Evolutionary conservation across 2,888 invertebrate genomes (phyloP), one percentile per base, ranked within the genome.

Genomic region (Melanotus villosus): DNA sequence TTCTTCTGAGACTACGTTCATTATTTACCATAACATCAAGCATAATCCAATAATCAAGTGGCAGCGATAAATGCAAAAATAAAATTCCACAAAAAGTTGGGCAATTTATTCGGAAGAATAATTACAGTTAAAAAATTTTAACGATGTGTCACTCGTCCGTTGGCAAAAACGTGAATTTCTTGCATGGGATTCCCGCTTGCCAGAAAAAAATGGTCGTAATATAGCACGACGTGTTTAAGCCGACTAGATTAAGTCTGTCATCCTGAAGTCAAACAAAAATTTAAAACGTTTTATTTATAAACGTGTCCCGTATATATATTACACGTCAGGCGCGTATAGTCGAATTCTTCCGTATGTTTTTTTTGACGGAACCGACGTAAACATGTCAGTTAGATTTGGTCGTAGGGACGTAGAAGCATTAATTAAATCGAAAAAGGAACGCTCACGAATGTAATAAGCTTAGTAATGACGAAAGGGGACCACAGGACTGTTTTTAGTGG

Each of bases 201-300:
- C 52, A 18, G 50, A 16, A 14, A 52, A 32, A 52, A 52, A 32
- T 26, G 32, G 14, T 18, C 26, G 32, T 52, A 52, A 52, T 52
- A 16, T 52, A 52, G 32, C 32, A 10, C 16, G 52, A 32, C 52
- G 26, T 32, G 52, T 32, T 7, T 68, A 62, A 68, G 52, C 67
- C 58, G 10, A 56, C 36, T 54, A 57, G 68, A 68, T 68, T 68
- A 68, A 63, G 50, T 14, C 64, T 45, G 64, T 63, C 68, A 68
- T 68, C 47, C 57, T 41, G 23, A 68, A 68, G 59, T 68, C 64
- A 64, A 63, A 68, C 64, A 68, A 64, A n/a, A 64, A 59, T 59
- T 64, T 68, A 50, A 68, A 64, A 45, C 64, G 36, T 36, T 58
- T 58, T 68, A 68, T 68, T 68, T 68, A 68, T 68, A 64, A 58